Base-by-base conservation (phyloP, 2,797 vertebrate genomes). In the Hydrophis major region DNA sequence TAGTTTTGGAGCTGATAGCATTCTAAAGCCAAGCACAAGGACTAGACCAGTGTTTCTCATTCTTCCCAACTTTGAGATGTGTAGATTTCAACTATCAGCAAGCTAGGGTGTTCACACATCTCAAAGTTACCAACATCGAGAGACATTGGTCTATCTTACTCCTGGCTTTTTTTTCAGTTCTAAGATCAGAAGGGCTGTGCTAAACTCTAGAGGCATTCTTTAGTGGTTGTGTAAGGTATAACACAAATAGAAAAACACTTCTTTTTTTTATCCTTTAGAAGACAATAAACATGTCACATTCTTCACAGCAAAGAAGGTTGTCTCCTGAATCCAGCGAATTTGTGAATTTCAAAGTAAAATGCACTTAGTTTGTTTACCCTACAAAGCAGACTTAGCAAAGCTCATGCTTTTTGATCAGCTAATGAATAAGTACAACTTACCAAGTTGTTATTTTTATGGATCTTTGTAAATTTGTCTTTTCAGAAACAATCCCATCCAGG, bases 381-480 rank as follows among this genome's bases (percentile, higher is more conserved):
- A 53, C 50, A 53, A 53, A 53, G 50, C 50, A 53, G 50, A 53
- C 50, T 53, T 53, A 53, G 50, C 50, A 53, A 53, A 53, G 8
- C 50, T 28, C 42, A 47, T 86, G 89, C 69, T 28, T 91, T 90
- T 86, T 90, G 89, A 91, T 59, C 66, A 92, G 50, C 69, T 69
- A 90, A 91, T 86, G 69, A 92, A 92, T 57, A 83, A 56, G 69
- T 8, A 28, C 66, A 86, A 13, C 69, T 28, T 66, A 53, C 53
- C 53, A 89, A 69, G 59, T 74, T 91, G 89, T 89, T 59, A 83
- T 92, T 86, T 91, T 93, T 94, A 88, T 91, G 60, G 86, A 86
- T 88, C 50, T 91, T 86, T 91, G 89, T 69, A 91, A 92, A 94
- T 89, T 86, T 59, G 74, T 78, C 57, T 88, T 53, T 86, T 94